Percentiles rank a stretch among this genome's conserved stretches.
These are phyloP conservation scores for Oreochromis niloticus DNA, from an alignment of 2,113 vertebrate genomes.

Conservation along the genomic window DNA sequence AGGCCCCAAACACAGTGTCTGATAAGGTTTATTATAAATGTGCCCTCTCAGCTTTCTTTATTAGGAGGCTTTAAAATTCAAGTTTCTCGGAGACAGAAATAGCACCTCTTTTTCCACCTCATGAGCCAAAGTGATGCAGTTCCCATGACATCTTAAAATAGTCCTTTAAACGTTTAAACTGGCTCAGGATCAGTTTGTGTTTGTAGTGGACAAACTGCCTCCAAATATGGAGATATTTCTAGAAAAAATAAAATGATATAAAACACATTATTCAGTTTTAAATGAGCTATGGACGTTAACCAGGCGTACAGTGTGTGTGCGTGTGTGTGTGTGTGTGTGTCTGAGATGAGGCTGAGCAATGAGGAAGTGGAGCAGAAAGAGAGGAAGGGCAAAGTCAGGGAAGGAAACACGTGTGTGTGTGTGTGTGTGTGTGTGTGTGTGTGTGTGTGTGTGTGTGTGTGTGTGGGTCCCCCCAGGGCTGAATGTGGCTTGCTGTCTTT, in stretches of 20 bases:
- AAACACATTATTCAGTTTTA: neutral
- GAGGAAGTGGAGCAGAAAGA: conserved; percentile 59
- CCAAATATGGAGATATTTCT: neutral
- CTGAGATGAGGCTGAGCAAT: neutral
- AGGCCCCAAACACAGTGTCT: neutral
- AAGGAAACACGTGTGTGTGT: neutral
- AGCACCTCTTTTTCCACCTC: neutral
- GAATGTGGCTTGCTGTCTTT: conserved; percentile 5
- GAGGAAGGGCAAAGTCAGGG: neutral
- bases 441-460: neutral
- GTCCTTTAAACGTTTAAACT: neutral
- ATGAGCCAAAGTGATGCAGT: neutral
- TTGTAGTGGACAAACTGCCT: neutral
- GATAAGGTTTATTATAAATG: neutral
- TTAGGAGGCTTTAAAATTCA: neutral
- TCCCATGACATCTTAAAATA: neutral
- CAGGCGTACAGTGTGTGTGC: neutral
- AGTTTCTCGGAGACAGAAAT: neutral
- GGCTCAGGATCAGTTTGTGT: neutral
- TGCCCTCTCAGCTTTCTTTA: neutral
- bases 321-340: neutral
- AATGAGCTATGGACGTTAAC: neutral
- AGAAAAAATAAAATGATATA: neutral
- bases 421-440: neutral
- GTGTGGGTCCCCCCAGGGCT: neutral